Evolutionary conservation across 2,797 vertebrate genomes (phyloP), one percentile per base, ranked within the genome.

Genomic region (Enteromius thamalakanensis): DNA sequence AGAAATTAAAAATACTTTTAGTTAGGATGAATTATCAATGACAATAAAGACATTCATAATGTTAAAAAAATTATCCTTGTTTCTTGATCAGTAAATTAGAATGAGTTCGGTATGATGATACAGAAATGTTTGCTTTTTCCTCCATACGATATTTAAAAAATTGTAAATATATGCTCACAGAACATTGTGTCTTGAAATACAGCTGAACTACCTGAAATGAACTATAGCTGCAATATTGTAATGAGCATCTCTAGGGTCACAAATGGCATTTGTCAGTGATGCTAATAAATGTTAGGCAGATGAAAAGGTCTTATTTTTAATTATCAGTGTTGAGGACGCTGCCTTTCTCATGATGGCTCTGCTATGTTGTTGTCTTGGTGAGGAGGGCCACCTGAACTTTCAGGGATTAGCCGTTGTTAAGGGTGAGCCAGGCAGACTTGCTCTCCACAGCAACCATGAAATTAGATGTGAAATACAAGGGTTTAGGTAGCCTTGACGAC

Each of bases 401-500:
- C 60, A 32, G 70, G 80, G 86, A 88, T 88, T 86, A 87, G 76
- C 84, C 69, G 87, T 87, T 76, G 77, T 88, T 29, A 62, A 77
- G 68, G 65, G 72, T 34, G 80, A 89, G 67, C 29, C 26, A 12
- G 76, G 77, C 78, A 75, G 67, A 21, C 21, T 55, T 15, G 29
- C 84, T 89, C 85, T 87, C 84, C 76, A 58, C 9, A 14, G 86
- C 87, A 80, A 79, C 82, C 51, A 21, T 70, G 70, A 89, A 89
- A 87, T 89, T 83, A 85, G 79, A 86, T 23, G 65, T 84, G 88
- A 85, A 86, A 89, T 88, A 78, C 87, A 76, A 70, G 83, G 49
- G 74, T 53, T 72, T 68, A 72, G 68, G 84, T 76, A 65, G 55
- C 79, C 71, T 79, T 84, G 83, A 84, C 58, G 79, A 79, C 74